phyloP scores from a whole-genome alignment of 1,140 invertebrate species.

The Trichonephila inaurata region DNA sequence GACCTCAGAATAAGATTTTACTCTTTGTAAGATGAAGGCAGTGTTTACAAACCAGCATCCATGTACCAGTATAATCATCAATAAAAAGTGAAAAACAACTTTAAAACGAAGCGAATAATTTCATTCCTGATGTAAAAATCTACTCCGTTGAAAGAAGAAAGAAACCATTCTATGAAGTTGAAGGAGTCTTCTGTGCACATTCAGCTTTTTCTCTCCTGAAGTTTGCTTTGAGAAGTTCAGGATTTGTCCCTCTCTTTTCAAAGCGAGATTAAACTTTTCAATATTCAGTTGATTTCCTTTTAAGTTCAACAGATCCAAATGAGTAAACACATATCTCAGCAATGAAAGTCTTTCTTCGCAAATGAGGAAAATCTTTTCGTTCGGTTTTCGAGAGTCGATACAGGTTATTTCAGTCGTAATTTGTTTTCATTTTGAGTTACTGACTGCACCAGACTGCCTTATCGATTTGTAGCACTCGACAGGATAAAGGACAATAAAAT shows the following conservation, averaged over 20 bases:
- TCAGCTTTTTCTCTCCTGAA: neutral
- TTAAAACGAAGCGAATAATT: neutral
- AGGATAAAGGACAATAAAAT: no score
- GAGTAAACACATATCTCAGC: slow-evolving; percentile 5
- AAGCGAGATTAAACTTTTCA: slow-evolving; percentile 26
- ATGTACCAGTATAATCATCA: neutral
- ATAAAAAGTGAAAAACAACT: neutral
- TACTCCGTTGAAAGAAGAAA: neutral
- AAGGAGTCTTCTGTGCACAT: neutral
- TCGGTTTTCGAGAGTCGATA: neutral
- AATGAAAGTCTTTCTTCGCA: neutral
- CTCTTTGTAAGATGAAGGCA: neutral
- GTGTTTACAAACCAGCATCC: slow-evolving; percentile 4
- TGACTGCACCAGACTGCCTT: no score
- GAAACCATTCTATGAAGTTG: neutral
- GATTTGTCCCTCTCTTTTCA: neutral
- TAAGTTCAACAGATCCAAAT: slow-evolving; percentile 23
- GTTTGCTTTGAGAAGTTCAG: slow-evolving; percentile 8
- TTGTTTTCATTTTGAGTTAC: no score
- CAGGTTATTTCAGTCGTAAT: neutral
- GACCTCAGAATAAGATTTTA: no score
- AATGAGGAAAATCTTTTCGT: slow-evolving; percentile 7
- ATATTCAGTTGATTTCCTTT: neutral
- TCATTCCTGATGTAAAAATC: neutral
- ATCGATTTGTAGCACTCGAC: no score